These are phyloP conservation scores for Azemiops feae DNA, from an alignment of 2,113 vertebrate species.

Conservation along the genomic window DNA sequence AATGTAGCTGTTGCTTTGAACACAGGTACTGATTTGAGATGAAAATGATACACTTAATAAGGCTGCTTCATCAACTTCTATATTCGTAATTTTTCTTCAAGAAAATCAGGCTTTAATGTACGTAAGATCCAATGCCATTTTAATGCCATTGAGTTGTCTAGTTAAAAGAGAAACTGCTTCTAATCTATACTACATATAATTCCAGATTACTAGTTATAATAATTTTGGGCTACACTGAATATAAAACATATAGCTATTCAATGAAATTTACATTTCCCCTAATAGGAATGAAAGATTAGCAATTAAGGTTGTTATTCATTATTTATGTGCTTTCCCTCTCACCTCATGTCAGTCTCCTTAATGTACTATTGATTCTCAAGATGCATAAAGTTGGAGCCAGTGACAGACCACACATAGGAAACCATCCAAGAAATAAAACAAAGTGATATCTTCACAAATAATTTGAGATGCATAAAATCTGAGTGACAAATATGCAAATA, in stretches of 20 bases:
- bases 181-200: constrained; percentile 28
- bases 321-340: constrained; percentile 84
- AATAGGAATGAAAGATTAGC: constrained; percentile 58
- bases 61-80: background rate
- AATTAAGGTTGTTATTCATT: constrained; percentile 76
- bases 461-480: background rate
- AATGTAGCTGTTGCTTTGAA: background rate
- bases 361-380: constrained; percentile 79
- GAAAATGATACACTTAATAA: background rate
- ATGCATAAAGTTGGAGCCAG: constrained; percentile 49
- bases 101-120: constrained; percentile 18
- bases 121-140: constrained; percentile 29
- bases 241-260: constrained; percentile 47
- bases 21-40: background rate
- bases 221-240: constrained; percentile 43
- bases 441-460: background rate
- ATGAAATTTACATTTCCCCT: constrained; percentile 52
- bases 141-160: constrained; percentile 4
- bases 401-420: constrained; percentile 47
- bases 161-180: constrained; percentile 47
- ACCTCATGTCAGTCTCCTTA: constrained; percentile 74
- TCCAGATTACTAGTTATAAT: background rate
- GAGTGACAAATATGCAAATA: background rate
- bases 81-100: background rate
- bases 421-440: constrained; percentile 32